Evolutionary conservation across 2,113 vertebrate genomes (phyloP).

Genomic region (Podilymbus podiceps): DNA sequence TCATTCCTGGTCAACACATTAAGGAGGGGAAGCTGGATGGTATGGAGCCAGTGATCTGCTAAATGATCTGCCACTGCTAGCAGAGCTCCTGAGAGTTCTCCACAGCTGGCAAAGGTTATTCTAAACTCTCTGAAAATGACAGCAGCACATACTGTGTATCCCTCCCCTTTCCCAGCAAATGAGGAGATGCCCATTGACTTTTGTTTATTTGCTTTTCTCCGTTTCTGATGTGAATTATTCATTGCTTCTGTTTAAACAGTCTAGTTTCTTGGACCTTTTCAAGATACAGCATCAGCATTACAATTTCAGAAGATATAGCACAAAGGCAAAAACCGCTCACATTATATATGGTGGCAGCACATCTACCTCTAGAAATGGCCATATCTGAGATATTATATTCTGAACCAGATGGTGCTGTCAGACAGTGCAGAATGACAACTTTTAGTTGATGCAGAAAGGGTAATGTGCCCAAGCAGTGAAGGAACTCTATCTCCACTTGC

Average conservation of each 20-base stretch:
- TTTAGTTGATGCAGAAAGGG: conserved; percentile 30
- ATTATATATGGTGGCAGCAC: not conserved
- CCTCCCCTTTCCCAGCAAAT: not conserved
- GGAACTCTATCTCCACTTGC: not conserved
- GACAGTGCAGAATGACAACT: conserved; percentile 20
- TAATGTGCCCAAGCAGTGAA: conserved; percentile 9
- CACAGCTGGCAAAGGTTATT: not conserved
- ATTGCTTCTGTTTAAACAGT: conserved; percentile 25
- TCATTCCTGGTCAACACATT: not conserved
- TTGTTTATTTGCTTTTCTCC: not conserved
- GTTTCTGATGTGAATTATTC: conserved; percentile 38
- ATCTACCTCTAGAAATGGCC: conserved; percentile 29
- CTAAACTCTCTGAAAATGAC: not conserved
- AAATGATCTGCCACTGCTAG: not conserved
- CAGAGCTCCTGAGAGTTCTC: not conserved
- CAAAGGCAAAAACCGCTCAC: not conserved
- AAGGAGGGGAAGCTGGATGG: not conserved
- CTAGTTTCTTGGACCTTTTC: not conserved
- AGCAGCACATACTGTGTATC: not conserved
- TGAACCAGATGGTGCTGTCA: conserved; percentile 62
- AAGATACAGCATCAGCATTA: not conserved
- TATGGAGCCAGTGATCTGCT: not conserved
- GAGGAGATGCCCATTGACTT: not conserved
- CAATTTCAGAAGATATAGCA: not conserved
- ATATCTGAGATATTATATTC: conserved; percentile 8